Percentiles rank a stretch among this genome's conserved stretches.
Evolutionary conservation across 2,113 vertebrate species (phyloP).

Genomic region (Willisornis vidua): DNA sequence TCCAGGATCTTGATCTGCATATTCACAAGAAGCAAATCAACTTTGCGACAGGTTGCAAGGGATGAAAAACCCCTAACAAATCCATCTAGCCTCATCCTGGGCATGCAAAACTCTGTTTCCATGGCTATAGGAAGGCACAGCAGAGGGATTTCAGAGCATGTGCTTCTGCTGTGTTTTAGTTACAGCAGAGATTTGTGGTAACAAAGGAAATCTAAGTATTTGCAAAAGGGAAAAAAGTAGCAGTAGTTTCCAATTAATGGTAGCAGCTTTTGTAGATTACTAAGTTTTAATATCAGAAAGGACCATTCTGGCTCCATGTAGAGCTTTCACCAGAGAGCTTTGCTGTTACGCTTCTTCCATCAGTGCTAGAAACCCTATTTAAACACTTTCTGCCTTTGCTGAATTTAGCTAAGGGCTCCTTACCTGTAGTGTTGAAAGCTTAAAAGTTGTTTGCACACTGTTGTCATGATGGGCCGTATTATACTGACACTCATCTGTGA

Average conservation of each 20-base stretch:
- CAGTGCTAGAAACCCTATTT: background rate
- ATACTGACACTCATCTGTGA: background rate
- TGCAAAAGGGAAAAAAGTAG: background rate
- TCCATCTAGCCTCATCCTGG: background rate
- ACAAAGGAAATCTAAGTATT: slow-evolving; percentile 4
- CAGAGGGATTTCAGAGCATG: background rate
- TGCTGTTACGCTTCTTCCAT: background rate
- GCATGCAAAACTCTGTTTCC: background rate
- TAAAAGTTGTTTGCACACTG: background rate
- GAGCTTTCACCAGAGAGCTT: background rate
- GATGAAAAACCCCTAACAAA: background rate
- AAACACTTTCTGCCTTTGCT: background rate
- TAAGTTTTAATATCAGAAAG: background rate
- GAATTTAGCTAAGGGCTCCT: background rate
- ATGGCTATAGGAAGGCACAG: background rate
- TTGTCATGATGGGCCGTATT: rapidly evolving
- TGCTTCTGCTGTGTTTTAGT: slow-evolving; percentile 29
- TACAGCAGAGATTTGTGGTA: slow-evolving; percentile 7
- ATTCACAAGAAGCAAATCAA: background rate
- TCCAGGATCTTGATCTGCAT: background rate
- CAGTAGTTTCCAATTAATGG: background rate
- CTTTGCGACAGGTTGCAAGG: background rate
- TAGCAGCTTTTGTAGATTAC: slow-evolving; percentile 9
- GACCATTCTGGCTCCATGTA: background rate
- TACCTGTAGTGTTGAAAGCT: background rate